Evolutionary conservation across 2,797 vertebrate genomes (phyloP).

Genomic region (Karalla daura): DNA sequence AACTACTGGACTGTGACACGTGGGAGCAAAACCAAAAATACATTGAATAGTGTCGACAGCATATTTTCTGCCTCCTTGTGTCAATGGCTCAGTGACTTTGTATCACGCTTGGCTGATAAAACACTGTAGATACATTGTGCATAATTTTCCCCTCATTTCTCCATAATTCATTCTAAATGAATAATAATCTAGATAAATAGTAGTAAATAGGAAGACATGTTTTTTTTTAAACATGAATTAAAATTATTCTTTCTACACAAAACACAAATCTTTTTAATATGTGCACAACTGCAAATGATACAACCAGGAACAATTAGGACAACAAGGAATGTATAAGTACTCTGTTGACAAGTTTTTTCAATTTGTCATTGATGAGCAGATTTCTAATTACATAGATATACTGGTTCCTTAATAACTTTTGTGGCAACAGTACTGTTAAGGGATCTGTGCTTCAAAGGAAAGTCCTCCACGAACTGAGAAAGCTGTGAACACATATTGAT

Average conservation of each 20-base stretch:
- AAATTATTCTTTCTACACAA: constrained; percentile 40
- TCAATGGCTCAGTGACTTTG: constrained; percentile 27
- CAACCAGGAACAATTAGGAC: too few species aligned
- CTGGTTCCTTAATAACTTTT: not conserved
- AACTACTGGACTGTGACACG: constrained; percentile 2
- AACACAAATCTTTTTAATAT: too few species aligned
- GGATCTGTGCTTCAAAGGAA: not conserved
- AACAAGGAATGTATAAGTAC: not conserved
- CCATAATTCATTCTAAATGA: not conserved
- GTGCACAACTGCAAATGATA: too few species aligned
- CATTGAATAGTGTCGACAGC: not conserved
- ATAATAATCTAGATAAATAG: not conserved
- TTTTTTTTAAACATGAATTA: constrained; percentile 7
- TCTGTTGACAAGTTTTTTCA: not conserved
- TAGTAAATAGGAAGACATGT: not conserved
- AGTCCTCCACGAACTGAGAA: not conserved
- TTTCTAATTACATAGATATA: not conserved
- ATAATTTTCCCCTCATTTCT: not conserved
- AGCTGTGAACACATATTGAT: constrained; percentile 12
- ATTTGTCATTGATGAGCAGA: not conserved
- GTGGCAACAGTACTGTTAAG: not conserved
- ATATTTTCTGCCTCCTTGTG: constrained; percentile 18
- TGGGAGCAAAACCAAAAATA: not conserved
- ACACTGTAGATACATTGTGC: not conserved
- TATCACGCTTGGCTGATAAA: constrained; percentile 14